Percentiles rank a stretch among this genome's conserved stretches.
These are phyloP conservation scores for Scolopax rusticola DNA, from an alignment of 2,797 vertebrate species.

Conservation along the genomic window DNA sequence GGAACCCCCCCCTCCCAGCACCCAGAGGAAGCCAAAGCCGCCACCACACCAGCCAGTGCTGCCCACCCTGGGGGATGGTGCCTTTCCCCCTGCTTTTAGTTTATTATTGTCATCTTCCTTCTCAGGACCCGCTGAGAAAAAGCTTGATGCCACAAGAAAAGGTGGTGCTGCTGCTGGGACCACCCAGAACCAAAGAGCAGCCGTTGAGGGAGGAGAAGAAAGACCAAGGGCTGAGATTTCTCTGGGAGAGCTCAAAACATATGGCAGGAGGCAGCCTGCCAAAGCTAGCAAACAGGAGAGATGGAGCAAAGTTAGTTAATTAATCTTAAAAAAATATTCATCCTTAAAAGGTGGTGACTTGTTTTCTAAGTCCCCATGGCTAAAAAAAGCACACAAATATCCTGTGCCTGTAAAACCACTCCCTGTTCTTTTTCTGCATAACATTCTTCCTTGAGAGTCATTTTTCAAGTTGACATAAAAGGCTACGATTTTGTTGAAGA, in stretches of 20 bases:
- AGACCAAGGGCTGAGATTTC: background rate
- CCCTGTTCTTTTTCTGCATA: background rate
- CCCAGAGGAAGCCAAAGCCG: fast-evolving
- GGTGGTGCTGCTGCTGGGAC: background rate
- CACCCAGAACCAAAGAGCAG: background rate
- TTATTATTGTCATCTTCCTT: background rate
- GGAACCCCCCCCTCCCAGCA: too few species aligned
- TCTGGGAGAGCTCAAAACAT: background rate
- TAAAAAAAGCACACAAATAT: background rate
- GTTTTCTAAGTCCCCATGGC: background rate
- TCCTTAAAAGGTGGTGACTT: background rate
- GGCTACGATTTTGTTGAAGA: background rate
- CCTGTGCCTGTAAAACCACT: background rate
- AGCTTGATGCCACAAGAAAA: background rate
- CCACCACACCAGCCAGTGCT: fast-evolving
- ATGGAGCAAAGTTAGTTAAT: background rate
- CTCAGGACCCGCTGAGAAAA: background rate
- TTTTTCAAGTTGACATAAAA: background rate
- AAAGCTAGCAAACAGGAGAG: background rate
- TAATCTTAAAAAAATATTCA: background rate
- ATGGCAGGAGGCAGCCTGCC: conserved; percentile 39
- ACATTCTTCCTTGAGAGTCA: background rate
- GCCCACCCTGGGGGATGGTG: fast-evolving
- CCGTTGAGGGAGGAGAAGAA: background rate
- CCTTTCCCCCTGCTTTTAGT: fast-evolving